Base-by-base conservation (phyloP, 2,113 vertebrate species). In the Corythornis cristatus region DNA sequence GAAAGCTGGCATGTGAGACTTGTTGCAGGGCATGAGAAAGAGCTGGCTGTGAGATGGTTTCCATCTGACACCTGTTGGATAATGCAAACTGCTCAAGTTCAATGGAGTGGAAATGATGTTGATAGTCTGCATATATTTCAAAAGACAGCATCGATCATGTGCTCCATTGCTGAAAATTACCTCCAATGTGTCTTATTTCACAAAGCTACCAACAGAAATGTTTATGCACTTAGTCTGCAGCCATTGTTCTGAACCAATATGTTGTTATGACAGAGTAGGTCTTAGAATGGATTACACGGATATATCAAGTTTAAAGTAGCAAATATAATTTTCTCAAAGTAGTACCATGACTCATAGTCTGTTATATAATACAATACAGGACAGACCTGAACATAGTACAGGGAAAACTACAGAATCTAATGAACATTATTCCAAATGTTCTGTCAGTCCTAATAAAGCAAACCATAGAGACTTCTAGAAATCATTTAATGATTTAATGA, bases 361-460 rank as follows among this genome's bases (percentile, higher is more conserved):
- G 0, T 86, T 92, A 64, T 53, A 64, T 40, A 31, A 29, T 33
- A 51, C 13, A 58, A 50, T 56, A 67, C 16, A 68, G 45, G 72
- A 72, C 10, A 48, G 43, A 71, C 43, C 29, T 67, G 61, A 90
- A 89, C 16, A 20, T 75, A 78, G 28, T 29, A 35, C 20, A 81
- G 42, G 40, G 40, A 93, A 75, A 79, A n/a, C 84, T 75, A 53
- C 33, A 45, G 18, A 91, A 93, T 78, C 14, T 76, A 57, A 82
- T 92, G 71, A 78, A 82, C 18, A 9, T 84, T 64, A 86, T 70
- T 91, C 5, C 3, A 80, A 85, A 83, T 64, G 37, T 83, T 77
- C 54, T 90, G 73, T 60, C 88, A 67, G 56, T 81, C n/a, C 37
- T 67, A 88, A 91, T 85, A 94, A 90, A 91, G 46, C n/a, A 93